Conservation (phyloP, 2,888 invertebrate genomes). For the Nezara viridula region DNA sequence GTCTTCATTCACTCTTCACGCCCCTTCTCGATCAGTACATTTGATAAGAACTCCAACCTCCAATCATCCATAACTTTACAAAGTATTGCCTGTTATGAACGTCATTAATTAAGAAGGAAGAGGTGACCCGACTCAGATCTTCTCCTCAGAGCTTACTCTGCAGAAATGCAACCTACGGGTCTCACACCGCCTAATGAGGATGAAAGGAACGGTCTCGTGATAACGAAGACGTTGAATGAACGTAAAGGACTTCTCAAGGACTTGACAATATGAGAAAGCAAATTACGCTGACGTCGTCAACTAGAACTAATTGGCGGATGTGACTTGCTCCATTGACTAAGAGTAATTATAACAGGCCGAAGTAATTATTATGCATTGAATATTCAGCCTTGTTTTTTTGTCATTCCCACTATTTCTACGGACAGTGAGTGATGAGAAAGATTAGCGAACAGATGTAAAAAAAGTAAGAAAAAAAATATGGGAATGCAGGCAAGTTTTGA, state of each 20-base stretch:
- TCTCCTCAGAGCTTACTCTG: neutral
- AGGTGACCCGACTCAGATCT: neutral
- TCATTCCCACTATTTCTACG: neutral
- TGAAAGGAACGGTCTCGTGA: neutral
- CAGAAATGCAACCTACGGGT: neutral
- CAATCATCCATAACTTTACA: neutral
- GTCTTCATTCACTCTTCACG: no score
- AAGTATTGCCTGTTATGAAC: neutral
- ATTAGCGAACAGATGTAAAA: neutral
- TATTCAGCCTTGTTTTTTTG: neutral
- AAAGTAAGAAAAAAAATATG: neutral
- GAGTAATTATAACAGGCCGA: neutral
- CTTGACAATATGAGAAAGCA: neutral
- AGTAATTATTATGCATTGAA: conserved; percentile 23
- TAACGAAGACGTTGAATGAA: conserved; percentile 9
- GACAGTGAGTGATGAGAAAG: neutral
- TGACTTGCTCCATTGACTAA: neutral
- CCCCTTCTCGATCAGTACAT: no score
- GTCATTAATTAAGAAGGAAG: neutral
- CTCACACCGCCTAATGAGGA: neutral
- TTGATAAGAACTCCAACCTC: no score
- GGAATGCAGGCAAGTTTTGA: no score
- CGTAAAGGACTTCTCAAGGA: conserved; percentile 28
- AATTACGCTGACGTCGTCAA: conserved; percentile 1
- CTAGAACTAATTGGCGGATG: neutral